Conservation (phyloP, 2,113 vertebrate species). For the Tenebrosternarchus preto region DNA sequence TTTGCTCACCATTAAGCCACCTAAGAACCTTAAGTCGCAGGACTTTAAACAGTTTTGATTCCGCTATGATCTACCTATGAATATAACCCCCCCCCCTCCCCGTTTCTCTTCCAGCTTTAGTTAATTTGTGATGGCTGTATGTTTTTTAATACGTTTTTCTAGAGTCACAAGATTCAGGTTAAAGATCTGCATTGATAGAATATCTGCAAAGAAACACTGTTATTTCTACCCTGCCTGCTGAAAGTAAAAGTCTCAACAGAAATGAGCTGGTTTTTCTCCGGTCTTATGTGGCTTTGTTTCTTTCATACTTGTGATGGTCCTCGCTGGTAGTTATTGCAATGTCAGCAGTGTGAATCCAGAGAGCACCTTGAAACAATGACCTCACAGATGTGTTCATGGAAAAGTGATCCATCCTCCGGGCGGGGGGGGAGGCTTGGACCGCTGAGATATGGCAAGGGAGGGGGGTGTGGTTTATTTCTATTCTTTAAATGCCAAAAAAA, state of each 20-base stretch:
- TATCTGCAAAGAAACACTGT: background rate
- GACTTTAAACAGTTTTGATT: constrained; percentile 23
- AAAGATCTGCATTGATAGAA: background rate
- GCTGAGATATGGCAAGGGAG: constrained; percentile 44
- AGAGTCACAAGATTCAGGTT: background rate
- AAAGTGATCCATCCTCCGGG: constrained; percentile 51
- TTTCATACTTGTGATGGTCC: constrained; percentile 24
- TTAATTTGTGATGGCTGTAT: background rate
- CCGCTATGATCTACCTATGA: background rate
- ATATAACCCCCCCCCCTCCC: background rate
- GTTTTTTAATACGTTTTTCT: background rate
- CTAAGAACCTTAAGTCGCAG: constrained; percentile 42
- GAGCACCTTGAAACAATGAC: constrained; percentile 57
- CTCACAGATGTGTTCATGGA: constrained; percentile 55
- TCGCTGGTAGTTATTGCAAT: constrained; percentile 33
- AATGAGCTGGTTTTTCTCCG: background rate
- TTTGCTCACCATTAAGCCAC: constrained; percentile 59
- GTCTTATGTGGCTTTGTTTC: background rate
- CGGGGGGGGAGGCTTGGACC: constrained; percentile 38
- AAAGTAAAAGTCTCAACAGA: background rate
- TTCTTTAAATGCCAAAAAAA: constrained; percentile 19
- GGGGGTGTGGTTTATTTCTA: constrained; percentile 30
- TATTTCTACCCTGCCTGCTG: no score
- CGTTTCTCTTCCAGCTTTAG: background rate
- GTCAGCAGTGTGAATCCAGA: constrained; percentile 50